phyloP scores from a whole-genome alignment of 2,888 invertebrate species.

The Andrena praecox region DNA sequence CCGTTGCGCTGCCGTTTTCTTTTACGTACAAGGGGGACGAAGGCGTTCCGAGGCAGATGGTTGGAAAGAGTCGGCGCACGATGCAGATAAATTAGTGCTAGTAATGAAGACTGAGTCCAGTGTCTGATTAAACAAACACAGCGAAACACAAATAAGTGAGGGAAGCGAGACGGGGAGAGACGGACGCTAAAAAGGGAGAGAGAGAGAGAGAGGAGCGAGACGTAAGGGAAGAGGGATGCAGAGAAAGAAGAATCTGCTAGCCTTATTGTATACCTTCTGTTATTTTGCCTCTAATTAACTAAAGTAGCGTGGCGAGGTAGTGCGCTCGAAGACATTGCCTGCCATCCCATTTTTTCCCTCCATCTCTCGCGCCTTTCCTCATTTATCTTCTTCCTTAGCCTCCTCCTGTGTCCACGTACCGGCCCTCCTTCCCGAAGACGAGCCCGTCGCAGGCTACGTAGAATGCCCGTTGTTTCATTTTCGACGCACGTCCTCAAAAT shows the following conservation, averaged over 20 bases:
- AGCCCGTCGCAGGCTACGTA: slow-evolving; percentile 33
- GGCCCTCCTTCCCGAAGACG: slow-evolving; percentile 25
- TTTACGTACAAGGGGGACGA: slow-evolving; percentile 16
- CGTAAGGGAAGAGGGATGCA: slow-evolving; percentile 24
- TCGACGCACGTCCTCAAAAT: slow-evolving; percentile 66
- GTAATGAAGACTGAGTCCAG: slow-evolving; percentile 83
- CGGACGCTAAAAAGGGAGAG: slow-evolving; percentile 1
- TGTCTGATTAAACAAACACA: slow-evolving; percentile 84
- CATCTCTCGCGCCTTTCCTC: slow-evolving; percentile 34
- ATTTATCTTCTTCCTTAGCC: slow-evolving; percentile 43
- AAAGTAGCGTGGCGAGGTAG: slow-evolving; percentile 69
- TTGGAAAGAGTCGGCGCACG: slow-evolving; percentile 77
- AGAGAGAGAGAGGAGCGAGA: neutral
- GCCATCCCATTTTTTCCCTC: slow-evolving; percentile 32
- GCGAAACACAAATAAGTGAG: slow-evolving; percentile 77
- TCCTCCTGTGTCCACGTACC: slow-evolving; percentile 27
- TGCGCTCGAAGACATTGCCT: slow-evolving; percentile 60
- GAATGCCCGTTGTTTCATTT: slow-evolving; percentile 56
- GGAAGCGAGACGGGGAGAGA: slow-evolving; percentile 32
- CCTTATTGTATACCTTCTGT: slow-evolving; percentile 63
- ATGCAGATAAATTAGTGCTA: slow-evolving; percentile 82
- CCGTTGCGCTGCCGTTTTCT: slow-evolving; percentile 56
- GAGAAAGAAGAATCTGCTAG: slow-evolving; percentile 65
- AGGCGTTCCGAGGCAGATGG: slow-evolving; percentile 42
- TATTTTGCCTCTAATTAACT: slow-evolving; percentile 78